Base-by-base conservation (phyloP, 2,113 vertebrate genomes). In the Synchiropus splendidus region DNA sequence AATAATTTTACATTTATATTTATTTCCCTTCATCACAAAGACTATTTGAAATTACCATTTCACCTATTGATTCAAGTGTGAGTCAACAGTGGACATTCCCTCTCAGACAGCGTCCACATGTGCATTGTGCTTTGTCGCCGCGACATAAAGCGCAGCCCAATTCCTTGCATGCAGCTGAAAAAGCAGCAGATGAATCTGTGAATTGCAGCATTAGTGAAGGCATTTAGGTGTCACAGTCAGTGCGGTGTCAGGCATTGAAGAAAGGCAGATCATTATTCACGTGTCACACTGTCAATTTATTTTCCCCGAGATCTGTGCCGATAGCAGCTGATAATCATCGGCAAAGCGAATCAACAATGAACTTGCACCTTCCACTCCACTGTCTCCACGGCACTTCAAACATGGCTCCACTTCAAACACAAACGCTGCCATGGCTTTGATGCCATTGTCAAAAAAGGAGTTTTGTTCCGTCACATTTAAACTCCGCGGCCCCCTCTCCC, bases 361-460 rank as follows among this genome's bases (percentile, higher is more conserved):
- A 82, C 75, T 83, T 66, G 70, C 70, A 27, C 73, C 67, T 55
- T 67, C 76, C 74, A 75, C 80, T 78, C 59, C 62, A 76, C 72
- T 76, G 80, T 79, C 83, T 84, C 77, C 72, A 79, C 74, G 77
- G 70, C 73, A 79, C 78, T 83, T 85, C 79, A 83, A 83, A 84
- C 75, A 70, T 64, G 21, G 62, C 70, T 70, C 21, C 72, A 72
- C 82, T 78, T 84, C 80, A 75, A 78, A 79, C 81, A 82, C 81
- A 79, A 83, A 85, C 79, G 77, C 74, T 74, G 67, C 75, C 74
- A 54, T 80, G 72, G 73, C 78, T 85, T 86, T 86, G 81, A 85
- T 83, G 83, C 70, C 79, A 77, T 81, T 81, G 80, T 83, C 79
- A 76, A 73, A 83, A 78, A 83, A 74, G 66, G 74, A 73, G 72